phyloP scores from a whole-genome alignment of 2,888 invertebrate genomes.

The Lasioglossum figueresi region DNA sequence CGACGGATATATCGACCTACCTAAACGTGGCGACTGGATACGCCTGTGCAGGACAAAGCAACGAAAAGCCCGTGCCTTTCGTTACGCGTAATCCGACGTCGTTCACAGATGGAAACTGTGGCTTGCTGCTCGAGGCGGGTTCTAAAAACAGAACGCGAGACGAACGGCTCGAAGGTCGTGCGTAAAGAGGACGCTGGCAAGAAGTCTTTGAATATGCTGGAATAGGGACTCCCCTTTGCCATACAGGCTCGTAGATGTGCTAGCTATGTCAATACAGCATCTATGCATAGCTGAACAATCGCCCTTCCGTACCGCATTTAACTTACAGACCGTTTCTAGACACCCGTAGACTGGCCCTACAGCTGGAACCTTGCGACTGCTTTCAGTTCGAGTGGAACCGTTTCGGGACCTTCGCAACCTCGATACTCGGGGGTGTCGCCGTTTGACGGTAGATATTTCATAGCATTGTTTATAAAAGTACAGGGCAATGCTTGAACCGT shows the following conservation, averaged over 20 bases:
- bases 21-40: constrained; percentile 89
- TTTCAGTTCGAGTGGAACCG: neutral
- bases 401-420: neutral
- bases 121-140: constrained; percentile 84
- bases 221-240: constrained; percentile 67
- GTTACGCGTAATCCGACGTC: constrained; percentile 82
- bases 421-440: neutral
- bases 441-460: neutral
- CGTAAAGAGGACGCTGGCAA: constrained; percentile 40
- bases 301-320: neutral
- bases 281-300: constrained; percentile 10
- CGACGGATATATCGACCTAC: constrained; percentile 85
- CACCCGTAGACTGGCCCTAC: neutral
- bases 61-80: constrained; percentile 84
- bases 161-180: constrained; percentile 48
- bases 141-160: constrained; percentile 81
- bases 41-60: constrained; percentile 90
- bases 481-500: too few species aligned
- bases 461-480: too few species aligned
- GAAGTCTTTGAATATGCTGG: constrained; percentile 70
- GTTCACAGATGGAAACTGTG: constrained; percentile 82
- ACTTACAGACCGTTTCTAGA: neutral
- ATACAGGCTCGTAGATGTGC: constrained; percentile 11
- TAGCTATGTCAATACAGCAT: constrained; percentile 5
- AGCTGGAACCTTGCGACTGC: neutral